These are phyloP conservation scores for Hormiphora californensis DNA, from an alignment of 37 sponge, comb jelly and placozoan genomes.

Conservation along the genomic window DNA sequence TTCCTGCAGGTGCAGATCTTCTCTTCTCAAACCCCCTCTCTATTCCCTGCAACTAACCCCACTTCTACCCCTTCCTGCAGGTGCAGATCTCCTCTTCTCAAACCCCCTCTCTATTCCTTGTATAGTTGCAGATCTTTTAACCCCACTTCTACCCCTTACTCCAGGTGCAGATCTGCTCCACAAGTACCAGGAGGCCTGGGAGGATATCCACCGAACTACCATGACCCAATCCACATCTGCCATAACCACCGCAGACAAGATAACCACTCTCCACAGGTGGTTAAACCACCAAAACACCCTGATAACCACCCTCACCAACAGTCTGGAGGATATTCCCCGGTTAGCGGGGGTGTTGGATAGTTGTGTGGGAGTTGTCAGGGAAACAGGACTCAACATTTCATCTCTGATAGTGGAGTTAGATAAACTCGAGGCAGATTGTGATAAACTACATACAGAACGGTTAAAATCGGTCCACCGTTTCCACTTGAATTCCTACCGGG, in stretches of 20 bases:
- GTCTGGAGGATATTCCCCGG: neutral
- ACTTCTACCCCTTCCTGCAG: no score
- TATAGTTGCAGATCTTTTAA: no score
- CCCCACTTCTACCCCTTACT: neutral
- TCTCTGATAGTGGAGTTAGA: slow-evolving; percentile 25
- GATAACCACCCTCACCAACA: neutral
- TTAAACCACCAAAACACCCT: neutral
- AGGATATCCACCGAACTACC: slow-evolving; percentile 12
- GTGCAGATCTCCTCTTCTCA: no score
- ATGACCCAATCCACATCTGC: neutral
- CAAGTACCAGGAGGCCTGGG: slow-evolving; percentile 33
- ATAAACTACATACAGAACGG: slow-evolving; percentile 9
- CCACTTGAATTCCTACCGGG: slow-evolving; percentile 31
- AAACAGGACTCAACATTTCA: slow-evolving; percentile 51
- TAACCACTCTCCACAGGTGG: neutral
- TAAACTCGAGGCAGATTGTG: slow-evolving; percentile 21
- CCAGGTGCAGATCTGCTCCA: neutral
- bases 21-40: no score
- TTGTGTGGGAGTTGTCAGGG: slow-evolving; percentile 11
- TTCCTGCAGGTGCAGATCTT: no score
- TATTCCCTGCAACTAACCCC: no score
- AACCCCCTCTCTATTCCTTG: no score
- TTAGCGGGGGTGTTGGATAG: neutral
- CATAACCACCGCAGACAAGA: neutral
- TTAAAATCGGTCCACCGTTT: slow-evolving; percentile 24